A percentile compares a stretch with the other conserved stretches of the same genome.
These are phyloP conservation scores for Coenonympha arcania DNA, from an alignment of 2,888 invertebrate genomes.

Conservation along the genomic window DNA sequence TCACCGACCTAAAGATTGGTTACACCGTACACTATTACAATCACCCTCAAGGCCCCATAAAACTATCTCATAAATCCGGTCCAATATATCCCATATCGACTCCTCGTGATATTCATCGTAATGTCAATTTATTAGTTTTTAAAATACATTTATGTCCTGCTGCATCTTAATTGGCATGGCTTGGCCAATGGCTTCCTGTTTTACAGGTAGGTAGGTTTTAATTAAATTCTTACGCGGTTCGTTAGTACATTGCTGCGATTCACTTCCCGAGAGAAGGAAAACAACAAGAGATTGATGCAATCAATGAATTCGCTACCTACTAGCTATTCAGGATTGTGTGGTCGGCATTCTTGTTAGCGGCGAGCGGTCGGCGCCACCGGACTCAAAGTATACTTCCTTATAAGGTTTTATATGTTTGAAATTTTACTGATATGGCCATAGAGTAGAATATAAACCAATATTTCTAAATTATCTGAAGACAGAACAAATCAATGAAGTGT, in stretches of 20 bases:
- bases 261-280: background rate
- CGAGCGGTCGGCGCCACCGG: slow-evolving; percentile 49
- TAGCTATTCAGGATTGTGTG: slow-evolving; percentile 10
- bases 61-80: background rate
- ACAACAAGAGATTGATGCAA: slow-evolving; percentile 1
- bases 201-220: background rate
- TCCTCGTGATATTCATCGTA: background rate
- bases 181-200: too few species aligned
- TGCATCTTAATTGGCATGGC: background rate
- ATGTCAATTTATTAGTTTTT: too few species aligned
- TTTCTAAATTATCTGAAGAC: slow-evolving; percentile 1
- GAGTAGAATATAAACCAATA: slow-evolving; percentile 4
- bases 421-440: slow-evolving; percentile 17
- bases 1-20: slow-evolving; percentile 31
- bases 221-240: background rate
- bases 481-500: background rate
- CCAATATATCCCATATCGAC: background rate
- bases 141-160: background rate
- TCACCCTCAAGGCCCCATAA: background rate
- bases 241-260: background rate
- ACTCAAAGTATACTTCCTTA: slow-evolving; percentile 35
- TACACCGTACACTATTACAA: background rate
- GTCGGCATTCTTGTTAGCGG: slow-evolving; percentile 38
- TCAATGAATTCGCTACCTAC: slow-evolving; percentile 4
- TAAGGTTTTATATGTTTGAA: slow-evolving; percentile 29